phyloP scores from a whole-genome alignment of 2,797 vertebrate species.

The Amazona finschi region DNA sequence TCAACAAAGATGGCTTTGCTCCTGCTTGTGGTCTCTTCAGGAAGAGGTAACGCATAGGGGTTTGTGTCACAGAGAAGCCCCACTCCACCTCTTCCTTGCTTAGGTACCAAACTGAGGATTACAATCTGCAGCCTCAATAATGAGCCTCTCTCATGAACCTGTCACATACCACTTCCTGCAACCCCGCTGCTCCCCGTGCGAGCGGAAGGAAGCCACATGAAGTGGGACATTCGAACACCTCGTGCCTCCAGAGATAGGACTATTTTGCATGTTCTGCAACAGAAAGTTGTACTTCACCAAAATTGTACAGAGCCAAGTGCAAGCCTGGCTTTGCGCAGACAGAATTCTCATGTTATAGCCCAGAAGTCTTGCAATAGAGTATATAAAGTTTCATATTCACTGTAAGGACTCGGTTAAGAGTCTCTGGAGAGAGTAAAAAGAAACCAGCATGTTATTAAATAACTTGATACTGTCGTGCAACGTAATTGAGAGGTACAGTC shows the following conservation, averaged over 20 bases:
- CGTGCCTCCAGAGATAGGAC: not conserved
- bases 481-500: not conserved
- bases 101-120: not conserved
- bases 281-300: not conserved
- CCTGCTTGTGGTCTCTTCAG: accelerated
- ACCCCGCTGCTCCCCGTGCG: accelerated
- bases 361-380: not conserved
- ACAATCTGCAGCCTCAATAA: not conserved
- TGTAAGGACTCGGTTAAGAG: not conserved
- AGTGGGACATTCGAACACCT: not conserved
- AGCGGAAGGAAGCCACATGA: accelerated
- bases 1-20: accelerated
- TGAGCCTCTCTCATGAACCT: not conserved
- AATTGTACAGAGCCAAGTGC: accelerated
- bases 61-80: not conserved
- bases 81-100: not conserved
- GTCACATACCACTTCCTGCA: not conserved
- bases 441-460: not conserved
- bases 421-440: not conserved
- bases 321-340: not conserved
- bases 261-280: not conserved
- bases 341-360: not conserved
- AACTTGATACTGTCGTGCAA: not conserved
- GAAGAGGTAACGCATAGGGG: accelerated
- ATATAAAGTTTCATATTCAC: not conserved